A percentile compares a stretch with the other conserved stretches of the same genome.
phyloP scores from a whole-genome alignment of 1,140 invertebrate species.

The Uloborus diversus region DNA sequence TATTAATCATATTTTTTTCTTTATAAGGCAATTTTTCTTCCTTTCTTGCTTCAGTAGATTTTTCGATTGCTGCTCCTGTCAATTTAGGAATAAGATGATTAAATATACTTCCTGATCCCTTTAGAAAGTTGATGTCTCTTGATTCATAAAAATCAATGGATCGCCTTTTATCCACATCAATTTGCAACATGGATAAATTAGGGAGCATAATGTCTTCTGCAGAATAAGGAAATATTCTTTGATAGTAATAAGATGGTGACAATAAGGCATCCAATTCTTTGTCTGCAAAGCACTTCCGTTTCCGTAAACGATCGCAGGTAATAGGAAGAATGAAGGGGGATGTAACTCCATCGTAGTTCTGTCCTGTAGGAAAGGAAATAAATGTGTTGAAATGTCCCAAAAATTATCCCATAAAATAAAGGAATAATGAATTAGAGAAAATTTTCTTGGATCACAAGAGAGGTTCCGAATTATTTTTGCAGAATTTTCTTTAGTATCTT shows the following conservation, averaged over 20 bases:
- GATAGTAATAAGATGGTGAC: slow-evolving; percentile 57
- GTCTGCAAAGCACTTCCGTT: slow-evolving; percentile 68
- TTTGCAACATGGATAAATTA: neutral
- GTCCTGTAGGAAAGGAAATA: no score
- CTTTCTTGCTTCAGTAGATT: neutral
- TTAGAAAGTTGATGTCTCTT: neutral
- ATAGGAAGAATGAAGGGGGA: slow-evolving; percentile 58
- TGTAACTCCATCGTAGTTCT: no score
- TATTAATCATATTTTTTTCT: slow-evolving; percentile 3
- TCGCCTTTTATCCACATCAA: neutral
- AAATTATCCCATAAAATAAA: no score
- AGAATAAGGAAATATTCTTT: slow-evolving; percentile 56
- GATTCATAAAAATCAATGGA: neutral
- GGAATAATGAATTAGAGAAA: no score
- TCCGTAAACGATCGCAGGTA: slow-evolving; percentile 66
- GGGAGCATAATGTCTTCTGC: neutral
- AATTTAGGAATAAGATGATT: neutral
- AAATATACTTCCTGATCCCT: neutral
- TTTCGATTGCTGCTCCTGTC: neutral
- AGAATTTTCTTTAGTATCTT: no score
- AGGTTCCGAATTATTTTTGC: no score
- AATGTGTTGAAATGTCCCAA: no score
- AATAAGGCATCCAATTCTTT: slow-evolving; percentile 66
- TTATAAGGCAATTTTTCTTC: no score
- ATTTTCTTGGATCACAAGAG: no score